phyloP scores from a whole-genome alignment of 2,888 invertebrate species.

The Zaprionus bogoriensis region DNA sequence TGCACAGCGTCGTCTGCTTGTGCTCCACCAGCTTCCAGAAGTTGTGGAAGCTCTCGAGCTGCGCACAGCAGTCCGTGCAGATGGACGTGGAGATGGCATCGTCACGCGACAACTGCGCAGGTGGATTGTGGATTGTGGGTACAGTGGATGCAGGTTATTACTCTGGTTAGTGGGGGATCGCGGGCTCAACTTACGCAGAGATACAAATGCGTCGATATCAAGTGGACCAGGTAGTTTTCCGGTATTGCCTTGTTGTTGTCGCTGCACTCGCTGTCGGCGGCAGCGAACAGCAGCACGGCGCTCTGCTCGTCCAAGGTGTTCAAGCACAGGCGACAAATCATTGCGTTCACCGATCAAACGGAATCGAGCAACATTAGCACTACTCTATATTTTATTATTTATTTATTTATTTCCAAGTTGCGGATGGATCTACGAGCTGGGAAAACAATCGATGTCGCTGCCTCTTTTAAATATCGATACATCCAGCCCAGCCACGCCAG shows the following conservation, averaged over 20 bases:
- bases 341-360: constrained; percentile 40
- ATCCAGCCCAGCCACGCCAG: neutral
- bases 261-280: constrained; percentile 19
- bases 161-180: no score
- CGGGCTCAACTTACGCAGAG: constrained; percentile 63
- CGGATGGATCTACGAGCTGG: constrained; percentile 40
- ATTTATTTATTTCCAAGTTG: constrained; percentile 49
- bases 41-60: constrained; percentile 65
- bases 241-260: constrained; percentile 50
- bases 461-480: constrained; percentile 23
- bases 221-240: constrained; percentile 69
- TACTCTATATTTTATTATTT: constrained; percentile 43
- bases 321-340: constrained; percentile 72
- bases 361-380: constrained; percentile 45
- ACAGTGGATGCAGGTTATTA: no score
- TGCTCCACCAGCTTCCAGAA: constrained; percentile 67
- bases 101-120: constrained; percentile 56
- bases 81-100: constrained; percentile 68
- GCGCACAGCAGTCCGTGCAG: constrained; percentile 59
- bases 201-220: constrained; percentile 74
- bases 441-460: constrained; percentile 26
- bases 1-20: constrained; percentile 64
- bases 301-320: constrained; percentile 62
- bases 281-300: constrained; percentile 58
- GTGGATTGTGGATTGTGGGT: no score